Percentiles rank a stretch among this genome's conserved stretches.
These are phyloP conservation scores for Tortrix viridana DNA, from an alignment of 2,888 invertebrate genomes.

Conservation along the genomic window DNA sequence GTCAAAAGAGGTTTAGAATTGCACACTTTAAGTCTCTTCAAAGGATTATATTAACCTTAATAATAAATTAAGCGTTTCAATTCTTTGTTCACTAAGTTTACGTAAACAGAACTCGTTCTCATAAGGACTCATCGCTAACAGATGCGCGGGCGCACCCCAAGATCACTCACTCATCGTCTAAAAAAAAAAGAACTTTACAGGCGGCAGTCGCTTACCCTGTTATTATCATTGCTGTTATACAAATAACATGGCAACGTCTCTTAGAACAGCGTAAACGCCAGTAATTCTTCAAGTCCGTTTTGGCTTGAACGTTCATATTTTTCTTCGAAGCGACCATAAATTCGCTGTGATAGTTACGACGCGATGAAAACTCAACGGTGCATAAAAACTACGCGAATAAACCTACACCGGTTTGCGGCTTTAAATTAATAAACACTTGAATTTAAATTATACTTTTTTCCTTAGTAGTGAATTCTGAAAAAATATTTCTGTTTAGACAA, in stretches of 20 bases:
- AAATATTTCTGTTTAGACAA: too few relatives aligned
- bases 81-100: constrained; percentile 37
- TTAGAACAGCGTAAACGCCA: too few relatives aligned
- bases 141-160: constrained; percentile 26
- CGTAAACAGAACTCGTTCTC: constrained; percentile 53
- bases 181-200: too few relatives aligned
- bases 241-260: too few relatives aligned
- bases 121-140: constrained; percentile 48
- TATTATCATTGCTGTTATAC: too few relatives aligned
- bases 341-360: constrained; percentile 31
- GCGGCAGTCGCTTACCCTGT: too few relatives aligned
- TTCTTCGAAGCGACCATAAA: constrained; percentile 18
- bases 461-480: not conserved
- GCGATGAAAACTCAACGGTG: constrained; percentile 33
- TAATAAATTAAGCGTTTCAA: not conserved
- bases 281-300: too few relatives aligned
- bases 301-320: too few relatives aligned
- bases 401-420: constrained; percentile 15
- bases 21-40: too few relatives aligned
- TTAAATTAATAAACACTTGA: not conserved
- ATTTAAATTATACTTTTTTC: not conserved
- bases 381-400: constrained; percentile 30
- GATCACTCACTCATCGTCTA: too few relatives aligned
- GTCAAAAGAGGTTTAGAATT: too few relatives aligned
- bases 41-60: not conserved